phyloP scores from a whole-genome alignment of 2,113 vertebrate species.

The Uropsilus gracilis region DNA sequence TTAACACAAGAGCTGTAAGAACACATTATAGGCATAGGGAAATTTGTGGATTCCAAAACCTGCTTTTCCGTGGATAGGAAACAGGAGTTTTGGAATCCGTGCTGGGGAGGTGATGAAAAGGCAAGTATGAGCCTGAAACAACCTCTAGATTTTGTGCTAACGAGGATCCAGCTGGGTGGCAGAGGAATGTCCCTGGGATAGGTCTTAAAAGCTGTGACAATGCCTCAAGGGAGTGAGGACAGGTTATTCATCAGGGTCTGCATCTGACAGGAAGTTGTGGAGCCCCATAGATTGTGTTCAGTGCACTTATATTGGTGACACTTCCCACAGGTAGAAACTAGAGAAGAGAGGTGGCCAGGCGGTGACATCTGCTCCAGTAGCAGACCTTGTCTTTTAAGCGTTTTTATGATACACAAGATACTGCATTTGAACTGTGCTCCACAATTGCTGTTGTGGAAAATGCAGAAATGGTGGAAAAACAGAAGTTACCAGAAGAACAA shows the following conservation, averaged over 20 bases:
- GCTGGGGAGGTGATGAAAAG: background rate
- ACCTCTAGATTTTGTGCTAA: background rate
- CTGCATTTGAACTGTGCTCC: background rate
- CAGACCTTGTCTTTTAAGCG: background rate
- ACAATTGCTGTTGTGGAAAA: background rate
- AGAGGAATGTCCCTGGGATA: background rate
- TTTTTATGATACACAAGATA: fast-evolving
- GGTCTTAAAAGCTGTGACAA: fast-evolving
- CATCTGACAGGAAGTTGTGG: fast-evolving
- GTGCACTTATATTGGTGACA: background rate
- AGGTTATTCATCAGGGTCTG: fast-evolving
- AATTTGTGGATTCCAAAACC: background rate
- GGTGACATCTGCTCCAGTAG: fast-evolving
- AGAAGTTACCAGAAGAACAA: background rate
- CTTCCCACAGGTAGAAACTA: background rate
- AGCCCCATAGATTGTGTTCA: background rate
- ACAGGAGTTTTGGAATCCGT: background rate
- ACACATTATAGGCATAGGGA: background rate
- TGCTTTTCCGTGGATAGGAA: background rate
- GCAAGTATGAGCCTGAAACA: background rate
- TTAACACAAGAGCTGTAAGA: background rate
- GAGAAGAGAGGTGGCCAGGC: background rate
- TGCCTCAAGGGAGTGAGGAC: background rate
- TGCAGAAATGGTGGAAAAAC: background rate
- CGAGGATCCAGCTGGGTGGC: background rate